A percentile compares a stretch with the other conserved stretches of the same genome.
Conservation (phyloP, 1,140 invertebrate genomes). For the Diuraphis noxia region DNA sequence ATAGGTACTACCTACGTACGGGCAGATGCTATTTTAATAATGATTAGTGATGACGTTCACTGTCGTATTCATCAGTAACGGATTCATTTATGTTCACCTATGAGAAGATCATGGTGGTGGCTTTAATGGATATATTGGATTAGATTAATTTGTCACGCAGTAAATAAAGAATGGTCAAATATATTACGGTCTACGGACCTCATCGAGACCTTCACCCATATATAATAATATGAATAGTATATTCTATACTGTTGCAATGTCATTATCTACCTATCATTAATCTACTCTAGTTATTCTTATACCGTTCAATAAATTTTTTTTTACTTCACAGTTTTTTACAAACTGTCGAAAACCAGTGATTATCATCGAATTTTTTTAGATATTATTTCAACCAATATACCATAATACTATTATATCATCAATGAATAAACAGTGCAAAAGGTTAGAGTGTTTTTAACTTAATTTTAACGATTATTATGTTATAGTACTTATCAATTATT, state of each 20-base stretch:
- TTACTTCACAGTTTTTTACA: not conserved
- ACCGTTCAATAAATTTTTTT: not conserved
- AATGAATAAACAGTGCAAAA: no score
- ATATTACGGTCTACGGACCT: not conserved
- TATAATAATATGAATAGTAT: not conserved
- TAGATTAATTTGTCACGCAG: constrained; percentile 26
- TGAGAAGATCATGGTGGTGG: not conserved
- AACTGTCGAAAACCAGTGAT: not conserved
- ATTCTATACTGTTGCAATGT: not conserved
- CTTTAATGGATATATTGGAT: not conserved
- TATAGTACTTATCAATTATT: not conserved
- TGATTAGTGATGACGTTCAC: not conserved
- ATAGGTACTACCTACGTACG: not conserved
- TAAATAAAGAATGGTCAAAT: not conserved
- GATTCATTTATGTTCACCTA: not conserved
- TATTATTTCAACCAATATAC: no score
- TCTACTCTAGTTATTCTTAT: not conserved
- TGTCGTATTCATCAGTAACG: not conserved
- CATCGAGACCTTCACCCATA: constrained; percentile 27
- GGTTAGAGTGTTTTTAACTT: no score
- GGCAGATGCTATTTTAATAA: not conserved
- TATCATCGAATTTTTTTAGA: not conserved
- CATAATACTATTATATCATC: no score
- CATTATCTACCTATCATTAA: not conserved
- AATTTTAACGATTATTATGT: not conserved